Conservation (phyloP, 2,797 vertebrate species). For the Nothura maculosa region DNA sequence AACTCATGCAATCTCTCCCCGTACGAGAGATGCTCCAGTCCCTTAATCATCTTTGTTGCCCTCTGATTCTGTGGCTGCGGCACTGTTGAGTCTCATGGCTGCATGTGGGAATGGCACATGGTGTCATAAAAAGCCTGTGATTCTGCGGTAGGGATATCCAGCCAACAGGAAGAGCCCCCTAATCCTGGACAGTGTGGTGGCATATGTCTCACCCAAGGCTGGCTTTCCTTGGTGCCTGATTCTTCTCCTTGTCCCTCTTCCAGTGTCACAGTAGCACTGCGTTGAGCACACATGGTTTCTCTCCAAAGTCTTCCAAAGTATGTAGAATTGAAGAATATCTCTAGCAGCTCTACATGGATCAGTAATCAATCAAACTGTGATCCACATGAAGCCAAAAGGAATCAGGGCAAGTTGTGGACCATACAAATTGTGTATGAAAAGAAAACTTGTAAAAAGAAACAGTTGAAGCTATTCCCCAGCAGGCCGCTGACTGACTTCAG, state of each 20-base stretch:
- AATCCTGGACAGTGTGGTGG: not conserved
- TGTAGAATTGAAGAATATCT: not conserved
- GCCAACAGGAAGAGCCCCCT: not conserved
- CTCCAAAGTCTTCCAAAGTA: not conserved
- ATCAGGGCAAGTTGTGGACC: not conserved
- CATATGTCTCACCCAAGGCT: not conserved
- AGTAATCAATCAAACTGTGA: not conserved
- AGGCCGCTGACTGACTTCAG: not conserved
- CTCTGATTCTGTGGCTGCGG: not conserved
- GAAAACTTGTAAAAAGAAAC: constrained; percentile 8
- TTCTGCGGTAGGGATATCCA: not conserved
- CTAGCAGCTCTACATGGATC: not conserved
- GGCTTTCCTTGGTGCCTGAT: not conserved
- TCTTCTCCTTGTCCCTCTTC: not conserved
- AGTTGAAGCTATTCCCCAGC: not conserved
- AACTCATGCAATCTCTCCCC: too few species aligned
- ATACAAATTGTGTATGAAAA: not conserved
- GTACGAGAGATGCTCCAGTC: too few species aligned
- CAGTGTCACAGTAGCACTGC: not conserved
- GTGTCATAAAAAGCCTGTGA: too few species aligned
- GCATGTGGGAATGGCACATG: too few species aligned
- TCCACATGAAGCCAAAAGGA: not conserved
- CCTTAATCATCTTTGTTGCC: too few species aligned
- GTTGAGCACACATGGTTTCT: rapidly evolving
- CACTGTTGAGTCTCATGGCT: not conserved